Conservation (phyloP, 2,797 vertebrate genomes). For the Hyperoplus immaculatus region DNA sequence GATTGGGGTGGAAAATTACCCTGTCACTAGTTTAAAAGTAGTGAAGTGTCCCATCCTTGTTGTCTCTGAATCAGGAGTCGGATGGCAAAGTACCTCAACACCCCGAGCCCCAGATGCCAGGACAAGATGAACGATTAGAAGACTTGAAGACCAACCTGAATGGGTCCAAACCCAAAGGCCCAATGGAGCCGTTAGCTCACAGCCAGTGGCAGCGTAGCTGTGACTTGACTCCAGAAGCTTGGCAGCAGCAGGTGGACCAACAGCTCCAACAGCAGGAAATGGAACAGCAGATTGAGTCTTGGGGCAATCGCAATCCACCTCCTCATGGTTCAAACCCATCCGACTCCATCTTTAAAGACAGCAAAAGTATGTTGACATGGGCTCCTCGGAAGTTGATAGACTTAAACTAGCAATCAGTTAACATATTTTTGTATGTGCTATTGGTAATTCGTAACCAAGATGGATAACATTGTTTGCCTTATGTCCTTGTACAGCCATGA, state of each 20-base stretch:
- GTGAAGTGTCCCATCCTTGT: not conserved
- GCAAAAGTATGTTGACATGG: conserved; percentile 81
- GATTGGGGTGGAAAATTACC: not conserved
- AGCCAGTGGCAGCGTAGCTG: conserved; percentile 84
- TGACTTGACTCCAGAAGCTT: conserved; percentile 87
- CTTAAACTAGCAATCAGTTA: not conserved
- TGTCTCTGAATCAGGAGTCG: conserved; percentile 64
- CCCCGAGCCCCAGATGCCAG: conserved; percentile 74
- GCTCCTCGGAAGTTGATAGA: not conserved
- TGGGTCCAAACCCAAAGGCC: conserved; percentile 59
- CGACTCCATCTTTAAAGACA: conserved; percentile 85
- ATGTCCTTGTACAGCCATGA: conserved; percentile 87
- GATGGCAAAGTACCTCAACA: conserved; percentile 68
- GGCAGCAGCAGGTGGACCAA: conserved; percentile 88
- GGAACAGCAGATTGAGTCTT: conserved; percentile 77
- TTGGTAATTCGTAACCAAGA: not conserved
- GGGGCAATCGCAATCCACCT: conserved; percentile 67
- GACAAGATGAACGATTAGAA: conserved; percentile 64
- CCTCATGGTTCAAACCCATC: conserved; percentile 56
- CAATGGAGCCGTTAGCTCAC: conserved; percentile 61
- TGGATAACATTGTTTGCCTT: conserved; percentile 3
- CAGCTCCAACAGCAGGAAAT: conserved; percentile 81
- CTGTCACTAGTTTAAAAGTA: not conserved
- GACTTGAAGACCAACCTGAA: conserved; percentile 59
- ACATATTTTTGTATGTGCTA: not conserved